A percentile compares a stretch with the other conserved stretches of the same genome.
Conservation (phyloP, 2,888 invertebrate genomes). For the Limnephilus lunatus region DNA sequence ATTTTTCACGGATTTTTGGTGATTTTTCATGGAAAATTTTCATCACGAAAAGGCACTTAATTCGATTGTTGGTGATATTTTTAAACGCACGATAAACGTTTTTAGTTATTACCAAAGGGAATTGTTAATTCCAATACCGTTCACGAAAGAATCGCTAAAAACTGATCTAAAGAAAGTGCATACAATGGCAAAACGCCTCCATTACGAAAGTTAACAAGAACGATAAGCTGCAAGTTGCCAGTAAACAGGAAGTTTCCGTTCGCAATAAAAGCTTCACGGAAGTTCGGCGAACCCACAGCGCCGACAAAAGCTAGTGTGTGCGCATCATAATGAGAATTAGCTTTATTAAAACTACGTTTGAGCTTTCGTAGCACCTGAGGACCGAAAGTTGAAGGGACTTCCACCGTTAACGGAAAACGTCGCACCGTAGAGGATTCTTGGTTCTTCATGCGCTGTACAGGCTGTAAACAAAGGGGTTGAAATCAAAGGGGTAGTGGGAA, state of each 20-base stretch:
- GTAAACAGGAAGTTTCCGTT: slow-evolving; percentile 3
- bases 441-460: neutral
- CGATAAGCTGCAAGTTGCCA: slow-evolving; percentile 6
- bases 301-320: slow-evolving; percentile 27
- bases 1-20: too few relatives aligned
- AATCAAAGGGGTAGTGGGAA: neutral
- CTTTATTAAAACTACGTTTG: slow-evolving; percentile 58
- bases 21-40: too few relatives aligned
- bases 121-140: neutral
- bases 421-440: neutral
- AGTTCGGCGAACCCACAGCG: slow-evolving; percentile 9
- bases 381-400: slow-evolving; percentile 50
- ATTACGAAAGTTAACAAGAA: slow-evolving; percentile 3
- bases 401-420: slow-evolving; percentile 16
- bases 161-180: neutral
- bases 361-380: slow-evolving; percentile 49
- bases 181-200: neutral
- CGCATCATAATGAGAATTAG: slow-evolving; percentile 57
- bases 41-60: too few relatives aligned
- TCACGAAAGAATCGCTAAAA: neutral
- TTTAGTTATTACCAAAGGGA: too few relatives aligned
- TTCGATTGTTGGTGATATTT: too few relatives aligned
- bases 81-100: too few relatives aligned
- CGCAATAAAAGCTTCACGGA: slow-evolving; percentile 19
- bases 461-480: neutral